These are phyloP conservation scores for Eustalomyia histrio DNA, from an alignment of 2,888 invertebrate genomes.

Conservation along the genomic window DNA sequence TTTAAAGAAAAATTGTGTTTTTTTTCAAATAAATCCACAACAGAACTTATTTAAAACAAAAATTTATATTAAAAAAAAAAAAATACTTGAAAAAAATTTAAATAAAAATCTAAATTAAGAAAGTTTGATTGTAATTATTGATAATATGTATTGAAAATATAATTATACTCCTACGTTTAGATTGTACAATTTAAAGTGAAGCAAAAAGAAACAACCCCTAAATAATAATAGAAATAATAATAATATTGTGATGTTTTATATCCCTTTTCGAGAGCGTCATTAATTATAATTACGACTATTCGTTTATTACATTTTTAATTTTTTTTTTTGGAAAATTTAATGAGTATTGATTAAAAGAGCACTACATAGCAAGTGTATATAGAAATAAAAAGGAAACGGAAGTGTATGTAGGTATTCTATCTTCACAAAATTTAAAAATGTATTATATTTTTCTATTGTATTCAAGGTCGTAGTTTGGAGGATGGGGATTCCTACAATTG, in stretches of 20 bases:
- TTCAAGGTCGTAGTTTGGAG: no score
- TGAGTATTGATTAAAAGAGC: constrained; percentile 75
- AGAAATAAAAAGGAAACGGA: constrained; percentile 50
- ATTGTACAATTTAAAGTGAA: not conserved
- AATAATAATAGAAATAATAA: not conserved
- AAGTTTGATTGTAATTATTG: not conserved
- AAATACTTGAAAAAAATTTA: not conserved
- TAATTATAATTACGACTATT: constrained; percentile 69
- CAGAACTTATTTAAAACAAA: not conserved
- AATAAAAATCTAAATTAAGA: not conserved
- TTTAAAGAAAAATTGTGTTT: not conserved
- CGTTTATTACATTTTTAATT: constrained; percentile 58
- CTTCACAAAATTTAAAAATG: not conserved
- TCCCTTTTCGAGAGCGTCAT: constrained; percentile 47
- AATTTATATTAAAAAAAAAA: not conserved
- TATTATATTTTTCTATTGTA: no score
- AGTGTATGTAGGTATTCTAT: constrained; percentile 52
- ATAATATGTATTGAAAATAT: not conserved
- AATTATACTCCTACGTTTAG: not conserved
- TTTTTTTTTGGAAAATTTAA: constrained; percentile 74
- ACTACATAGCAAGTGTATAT: constrained; percentile 14
- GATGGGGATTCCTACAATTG: no score
- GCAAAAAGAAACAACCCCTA: not conserved
- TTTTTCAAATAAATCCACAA: not conserved
- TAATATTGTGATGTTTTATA: not conserved